Percentiles rank a stretch among this genome's conserved stretches.
Evolutionary conservation across 2,113 vertebrate genomes (phyloP).

Genomic region (Pygathrix nemaeus): DNA sequence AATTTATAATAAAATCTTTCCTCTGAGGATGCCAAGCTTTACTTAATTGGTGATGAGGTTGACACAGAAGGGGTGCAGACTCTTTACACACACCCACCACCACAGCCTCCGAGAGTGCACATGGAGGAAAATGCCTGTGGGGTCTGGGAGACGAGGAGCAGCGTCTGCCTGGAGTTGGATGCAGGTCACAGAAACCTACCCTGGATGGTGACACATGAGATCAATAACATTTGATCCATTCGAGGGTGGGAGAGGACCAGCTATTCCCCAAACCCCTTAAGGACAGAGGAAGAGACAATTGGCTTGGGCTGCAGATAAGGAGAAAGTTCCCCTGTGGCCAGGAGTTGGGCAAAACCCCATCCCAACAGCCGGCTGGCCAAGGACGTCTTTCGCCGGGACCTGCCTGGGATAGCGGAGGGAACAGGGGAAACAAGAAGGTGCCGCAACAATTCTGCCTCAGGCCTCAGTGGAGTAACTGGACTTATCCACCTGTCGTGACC

Average conservation of each 20-base stretch:
- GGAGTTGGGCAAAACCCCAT: accelerated
- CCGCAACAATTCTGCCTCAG: background rate
- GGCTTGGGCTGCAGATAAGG: accelerated
- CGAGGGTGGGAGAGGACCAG: accelerated
- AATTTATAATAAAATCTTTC: conserved; percentile 56
- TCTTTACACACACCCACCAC: background rate
- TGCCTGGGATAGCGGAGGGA: background rate
- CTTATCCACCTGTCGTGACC: background rate
- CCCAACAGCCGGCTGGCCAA: too few relatives aligned
- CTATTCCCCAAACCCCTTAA: background rate
- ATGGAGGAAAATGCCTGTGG: background rate
- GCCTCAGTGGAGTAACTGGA: too few relatives aligned
- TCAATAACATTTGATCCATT: background rate
- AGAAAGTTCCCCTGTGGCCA: too few relatives aligned
- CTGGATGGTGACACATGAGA: accelerated
- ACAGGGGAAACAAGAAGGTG: accelerated
- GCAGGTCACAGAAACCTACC: background rate
- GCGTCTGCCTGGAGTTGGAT: accelerated
- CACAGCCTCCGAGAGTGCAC: background rate
- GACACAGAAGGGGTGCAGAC: background rate
- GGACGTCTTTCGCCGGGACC: background rate
- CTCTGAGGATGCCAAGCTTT: conserved; percentile 28
- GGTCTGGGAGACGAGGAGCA: too few relatives aligned
- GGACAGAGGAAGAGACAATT: background rate
- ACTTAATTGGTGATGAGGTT: conserved; percentile 54